Percentiles rank a stretch among this genome's conserved stretches.
Evolutionary conservation across 2,797 vertebrate species (phyloP).

Genomic region (Dromococcyx pavoninus): DNA sequence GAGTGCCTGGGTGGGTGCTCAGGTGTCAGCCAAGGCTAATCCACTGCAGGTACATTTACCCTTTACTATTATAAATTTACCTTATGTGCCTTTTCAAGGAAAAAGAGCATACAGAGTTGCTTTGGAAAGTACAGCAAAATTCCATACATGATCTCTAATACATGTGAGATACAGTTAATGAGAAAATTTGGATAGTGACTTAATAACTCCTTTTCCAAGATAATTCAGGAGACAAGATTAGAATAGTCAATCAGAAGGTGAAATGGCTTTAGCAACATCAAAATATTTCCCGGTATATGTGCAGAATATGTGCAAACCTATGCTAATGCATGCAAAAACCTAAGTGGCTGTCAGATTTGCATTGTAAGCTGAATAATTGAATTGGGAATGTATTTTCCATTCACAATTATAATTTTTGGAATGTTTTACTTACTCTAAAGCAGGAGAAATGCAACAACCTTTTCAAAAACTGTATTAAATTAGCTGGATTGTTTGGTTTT

Average conservation of each 20-base stretch:
- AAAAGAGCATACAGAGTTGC: not conserved
- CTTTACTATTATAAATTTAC: not conserved
- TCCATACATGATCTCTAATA: not conserved
- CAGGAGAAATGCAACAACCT: not conserved
- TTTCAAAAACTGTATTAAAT: not conserved
- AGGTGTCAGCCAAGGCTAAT: not conserved
- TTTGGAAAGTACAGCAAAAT: not conserved
- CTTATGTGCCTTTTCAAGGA: not conserved
- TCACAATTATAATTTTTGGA: not conserved
- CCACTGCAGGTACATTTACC: not conserved
- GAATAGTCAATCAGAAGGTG: not conserved
- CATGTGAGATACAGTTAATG: not conserved
- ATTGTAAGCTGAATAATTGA: slow-evolving; percentile 26
- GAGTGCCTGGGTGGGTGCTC: not conserved
- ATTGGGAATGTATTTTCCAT: not conserved
- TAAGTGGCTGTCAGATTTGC: slow-evolving; percentile 23
- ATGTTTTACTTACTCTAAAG: not conserved
- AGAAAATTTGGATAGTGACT: not conserved
- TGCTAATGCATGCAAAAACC: slow-evolving; percentile 13
- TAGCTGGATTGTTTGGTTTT: not conserved
- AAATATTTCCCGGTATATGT: slow-evolving; percentile 33
- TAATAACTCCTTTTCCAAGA: not conserved
- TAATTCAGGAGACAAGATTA: not conserved
- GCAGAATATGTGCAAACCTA: slow-evolving; percentile 18
- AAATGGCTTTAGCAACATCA: not conserved